Base-by-base conservation (phyloP, 2,797 vertebrate species). In the Momotus momota region DNA sequence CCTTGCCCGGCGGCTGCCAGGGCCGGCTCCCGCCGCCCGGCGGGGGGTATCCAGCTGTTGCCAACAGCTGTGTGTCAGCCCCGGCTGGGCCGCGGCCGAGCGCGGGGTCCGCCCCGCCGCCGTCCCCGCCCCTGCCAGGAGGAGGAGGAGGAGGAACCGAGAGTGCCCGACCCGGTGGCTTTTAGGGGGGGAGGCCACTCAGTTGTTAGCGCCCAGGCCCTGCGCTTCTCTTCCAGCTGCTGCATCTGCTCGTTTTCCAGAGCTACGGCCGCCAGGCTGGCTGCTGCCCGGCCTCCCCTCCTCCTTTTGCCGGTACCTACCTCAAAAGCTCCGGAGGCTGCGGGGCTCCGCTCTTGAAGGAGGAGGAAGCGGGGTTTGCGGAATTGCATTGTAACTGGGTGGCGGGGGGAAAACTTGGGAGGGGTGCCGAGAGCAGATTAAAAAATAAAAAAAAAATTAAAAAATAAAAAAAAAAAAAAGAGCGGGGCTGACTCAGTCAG, bases 121-220 rank as follows among this genome's bases (percentile, higher is more conserved):
- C 86, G 77, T 78, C 96, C 96, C 95, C 93, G 93, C 96, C 96
- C 95, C 92, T 94, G 57, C 43, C 7, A 86, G 58, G 43, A 94
- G 79, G 77, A 45, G 93, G 91, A 57, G 95, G 91, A 69, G 96
- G 94, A 86, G 83, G 90, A 94, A 95, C 80, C 62, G 72, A 66
- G 84, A 90, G 92, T 91, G 94, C 88, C 92, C 95, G 87, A 96
- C 96, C 96, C 93, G 90, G 96, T 81, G 94, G 96, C 96, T 96
- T 96, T 97, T 97, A 97, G 95, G 49, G 81, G 57, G 74, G 38
- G 58, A 89, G 83, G 93, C 78, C 92, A 95, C 46, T 93, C 91
- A 58, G 94, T 89, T 54, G 81, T 57, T 66, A 67, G 77, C 19
- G 74, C 12, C 21, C 38, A 6, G 94, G 92, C 80, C 81, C n/a